A percentile compares a stretch with the other conserved stretches of the same genome.
Conservation (phyloP, 2,888 invertebrate species). For the Ophioninae sp. region DNA sequence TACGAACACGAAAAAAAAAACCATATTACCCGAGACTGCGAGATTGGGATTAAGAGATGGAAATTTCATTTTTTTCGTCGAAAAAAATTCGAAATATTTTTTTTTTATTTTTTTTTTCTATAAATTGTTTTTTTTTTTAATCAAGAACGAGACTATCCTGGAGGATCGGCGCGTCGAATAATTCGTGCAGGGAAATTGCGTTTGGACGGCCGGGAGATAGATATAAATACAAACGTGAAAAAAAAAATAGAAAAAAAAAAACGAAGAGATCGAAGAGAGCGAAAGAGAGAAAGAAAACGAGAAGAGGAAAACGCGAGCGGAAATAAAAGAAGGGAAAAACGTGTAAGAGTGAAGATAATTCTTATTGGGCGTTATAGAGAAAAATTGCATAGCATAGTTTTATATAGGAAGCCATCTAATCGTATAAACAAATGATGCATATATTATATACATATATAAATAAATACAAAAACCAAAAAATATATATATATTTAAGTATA, state of each 20-base stretch:
- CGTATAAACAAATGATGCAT: constrained; percentile 73
- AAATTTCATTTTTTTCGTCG: neutral
- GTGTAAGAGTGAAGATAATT: constrained; percentile 66
- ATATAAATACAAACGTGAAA: constrained; percentile 40
- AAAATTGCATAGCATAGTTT: constrained; percentile 77
- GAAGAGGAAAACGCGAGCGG: constrained; percentile 4
- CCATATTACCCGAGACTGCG: constrained; percentile 13
- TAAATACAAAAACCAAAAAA: constrained; percentile 73
- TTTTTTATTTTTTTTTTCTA: constrained; percentile 2
- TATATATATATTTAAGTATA: constrained; percentile 69
- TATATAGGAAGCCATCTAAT: constrained; percentile 77
- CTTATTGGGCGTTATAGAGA: constrained; percentile 71
- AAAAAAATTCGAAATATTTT: neutral
- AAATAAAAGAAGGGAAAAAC: constrained; percentile 56
- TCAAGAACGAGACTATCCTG: constrained; percentile 48
- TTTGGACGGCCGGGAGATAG: constrained; percentile 50
- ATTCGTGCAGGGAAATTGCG: constrained; percentile 51
- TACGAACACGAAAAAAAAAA: constrained; percentile 11
- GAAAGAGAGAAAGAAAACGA: constrained; percentile 23
- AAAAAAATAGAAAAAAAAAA: constrained; percentile 25
- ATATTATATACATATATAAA: constrained; percentile 73
- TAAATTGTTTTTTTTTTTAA: neutral
- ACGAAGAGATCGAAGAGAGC: constrained; percentile 24
- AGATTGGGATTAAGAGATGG: constrained; percentile 8
- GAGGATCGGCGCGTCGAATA: constrained; percentile 47